phyloP scores from a whole-genome alignment of 2,113 vertebrate species.

The Pterophyllum scalare region DNA sequence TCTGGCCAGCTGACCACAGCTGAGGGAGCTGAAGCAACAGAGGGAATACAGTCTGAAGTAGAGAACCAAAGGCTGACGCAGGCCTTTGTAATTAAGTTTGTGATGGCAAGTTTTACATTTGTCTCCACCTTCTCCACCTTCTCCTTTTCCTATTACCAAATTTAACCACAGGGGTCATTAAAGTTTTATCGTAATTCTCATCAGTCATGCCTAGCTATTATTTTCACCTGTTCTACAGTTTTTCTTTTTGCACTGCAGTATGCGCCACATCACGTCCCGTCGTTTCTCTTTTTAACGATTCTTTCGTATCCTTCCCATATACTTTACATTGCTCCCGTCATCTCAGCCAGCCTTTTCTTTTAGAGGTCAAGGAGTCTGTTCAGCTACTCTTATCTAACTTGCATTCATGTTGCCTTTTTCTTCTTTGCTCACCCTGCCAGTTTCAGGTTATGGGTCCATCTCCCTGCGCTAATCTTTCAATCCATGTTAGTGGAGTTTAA shows the following conservation, averaged over 20 bases:
- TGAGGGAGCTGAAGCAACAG: conserved; percentile 14
- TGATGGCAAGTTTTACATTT: conserved; percentile 20
- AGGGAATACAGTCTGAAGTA: conserved; percentile 29
- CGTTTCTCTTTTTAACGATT: not conserved
- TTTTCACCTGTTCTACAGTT: not conserved
- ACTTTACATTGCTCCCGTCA: not conserved
- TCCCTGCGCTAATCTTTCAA: not conserved
- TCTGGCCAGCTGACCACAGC: conserved; percentile 52
- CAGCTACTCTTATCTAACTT: not conserved
- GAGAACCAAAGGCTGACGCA: not conserved
- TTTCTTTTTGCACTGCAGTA: not conserved
- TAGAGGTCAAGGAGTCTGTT: not conserved
- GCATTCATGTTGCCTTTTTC: not conserved
- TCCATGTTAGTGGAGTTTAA: not conserved
- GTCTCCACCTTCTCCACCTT: not conserved
- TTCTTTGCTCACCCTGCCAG: not conserved
- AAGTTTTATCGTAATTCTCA: conserved; percentile 50
- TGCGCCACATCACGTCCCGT: not conserved
- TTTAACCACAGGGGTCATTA: conserved; percentile 41
- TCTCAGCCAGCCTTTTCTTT: not conserved
- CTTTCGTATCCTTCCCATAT: not conserved
- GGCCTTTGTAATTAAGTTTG: conserved; percentile 16
- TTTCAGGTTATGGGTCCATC: not conserved
- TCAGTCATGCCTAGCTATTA: conserved; percentile 29
- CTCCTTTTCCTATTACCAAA: conserved; percentile 31